phyloP scores from a whole-genome alignment of 2,888 invertebrate species.

The Dynastes hyllus region DNA sequence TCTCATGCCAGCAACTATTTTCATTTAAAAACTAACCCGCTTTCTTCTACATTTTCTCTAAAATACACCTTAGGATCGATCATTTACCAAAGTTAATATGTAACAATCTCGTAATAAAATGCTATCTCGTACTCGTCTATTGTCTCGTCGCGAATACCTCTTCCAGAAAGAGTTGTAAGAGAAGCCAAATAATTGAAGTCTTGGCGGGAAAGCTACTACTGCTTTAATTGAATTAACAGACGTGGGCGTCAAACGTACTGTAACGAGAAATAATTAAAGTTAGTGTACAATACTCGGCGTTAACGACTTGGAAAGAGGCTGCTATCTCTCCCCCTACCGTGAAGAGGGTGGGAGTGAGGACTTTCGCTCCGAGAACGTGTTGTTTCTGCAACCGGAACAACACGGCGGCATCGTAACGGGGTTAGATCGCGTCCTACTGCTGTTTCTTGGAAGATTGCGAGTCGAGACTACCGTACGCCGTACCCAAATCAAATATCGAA shows the following conservation, averaged over 20 bases:
- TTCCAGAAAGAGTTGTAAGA: not conserved
- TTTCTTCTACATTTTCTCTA: no score
- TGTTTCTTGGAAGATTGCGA: not conserved
- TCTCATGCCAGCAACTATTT: no score
- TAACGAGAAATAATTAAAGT: conserved; percentile 49
- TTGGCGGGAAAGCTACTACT: conserved; percentile 10
- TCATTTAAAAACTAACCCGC: no score
- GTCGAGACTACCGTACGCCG: not conserved
- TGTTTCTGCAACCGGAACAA: conserved; percentile 12
- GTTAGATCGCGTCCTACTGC: not conserved
- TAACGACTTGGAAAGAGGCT: conserved; percentile 44
- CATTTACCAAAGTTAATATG: not conserved
- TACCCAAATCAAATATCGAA: conserved; percentile 40
- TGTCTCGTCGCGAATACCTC: not conserved
- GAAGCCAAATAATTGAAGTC: conserved; percentile 22
- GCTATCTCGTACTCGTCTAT: not conserved
- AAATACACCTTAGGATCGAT: no score
- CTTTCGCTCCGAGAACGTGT: not conserved
- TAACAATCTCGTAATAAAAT: not conserved
- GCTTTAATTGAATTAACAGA: conserved; percentile 49
- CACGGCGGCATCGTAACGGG: not conserved
- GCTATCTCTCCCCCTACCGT: not conserved
- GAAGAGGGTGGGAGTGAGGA: not conserved
- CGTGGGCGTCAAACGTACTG: conserved; percentile 49
- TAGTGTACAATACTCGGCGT: conserved; percentile 43